phyloP scores from a whole-genome alignment of 2,888 invertebrate species.

The Metalampra italica region DNA sequence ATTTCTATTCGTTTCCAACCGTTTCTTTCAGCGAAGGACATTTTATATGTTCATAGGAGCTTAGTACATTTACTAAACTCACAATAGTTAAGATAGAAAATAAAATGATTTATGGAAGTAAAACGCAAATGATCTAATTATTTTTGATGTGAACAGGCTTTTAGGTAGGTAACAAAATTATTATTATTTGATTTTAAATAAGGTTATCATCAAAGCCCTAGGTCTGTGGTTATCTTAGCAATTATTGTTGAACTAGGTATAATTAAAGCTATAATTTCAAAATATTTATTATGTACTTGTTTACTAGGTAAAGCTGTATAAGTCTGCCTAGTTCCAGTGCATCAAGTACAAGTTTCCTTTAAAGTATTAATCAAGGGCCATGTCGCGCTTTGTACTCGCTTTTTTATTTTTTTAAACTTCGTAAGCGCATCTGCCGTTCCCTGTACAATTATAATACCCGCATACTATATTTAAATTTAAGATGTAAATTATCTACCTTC shows the following conservation, averaged over 20 bases:
- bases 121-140: too few species aligned
- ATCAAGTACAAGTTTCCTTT: slow-evolving; percentile 58
- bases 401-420: slow-evolving; percentile 36
- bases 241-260: too few species aligned
- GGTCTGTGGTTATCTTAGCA: too few species aligned
- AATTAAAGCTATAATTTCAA: too few species aligned
- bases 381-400: slow-evolving; percentile 41
- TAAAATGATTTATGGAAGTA: not conserved
- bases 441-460: slow-evolving; percentile 4
- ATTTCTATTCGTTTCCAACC: slow-evolving; percentile 12
- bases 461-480: not conserved
- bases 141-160: too few species aligned
- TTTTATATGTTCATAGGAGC: not conserved
- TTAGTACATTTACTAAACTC: not conserved
- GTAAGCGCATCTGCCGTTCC: slow-evolving; percentile 48
- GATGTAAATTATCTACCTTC: not conserved
- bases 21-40: not conserved
- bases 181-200: too few species aligned
- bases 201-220: too few species aligned
- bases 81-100: not conserved
- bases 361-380: slow-evolving; percentile 63
- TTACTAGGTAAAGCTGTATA: not conserved
- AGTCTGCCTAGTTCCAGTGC: slow-evolving; percentile 24
- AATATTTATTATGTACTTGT: too few species aligned
- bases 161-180: too few species aligned